Evolutionary conservation across 2,113 vertebrate genomes (phyloP).

Genomic region (Carassius auratus): DNA sequence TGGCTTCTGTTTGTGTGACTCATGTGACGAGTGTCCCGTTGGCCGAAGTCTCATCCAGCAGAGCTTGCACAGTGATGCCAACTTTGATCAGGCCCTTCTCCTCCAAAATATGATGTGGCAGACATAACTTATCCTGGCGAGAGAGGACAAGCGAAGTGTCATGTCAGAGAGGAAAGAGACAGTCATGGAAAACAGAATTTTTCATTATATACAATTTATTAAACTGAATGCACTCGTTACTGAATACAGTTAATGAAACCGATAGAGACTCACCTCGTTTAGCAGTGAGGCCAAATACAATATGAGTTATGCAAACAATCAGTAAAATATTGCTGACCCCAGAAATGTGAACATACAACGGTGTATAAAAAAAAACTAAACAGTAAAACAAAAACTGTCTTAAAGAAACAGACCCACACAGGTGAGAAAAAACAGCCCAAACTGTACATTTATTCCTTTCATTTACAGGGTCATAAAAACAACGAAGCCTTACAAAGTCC

Average conservation of each 20-base stretch:
- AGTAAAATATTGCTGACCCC: neutral
- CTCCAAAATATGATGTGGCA: constrained; percentile 97
- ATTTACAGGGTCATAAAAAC: constrained; percentile 22
- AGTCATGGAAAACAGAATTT: neutral
- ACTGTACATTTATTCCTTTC: constrained; percentile 53
- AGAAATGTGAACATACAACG: neutral
- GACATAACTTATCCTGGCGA: constrained; percentile 90
- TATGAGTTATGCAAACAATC: neutral
- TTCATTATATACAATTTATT: neutral
- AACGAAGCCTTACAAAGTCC: constrained; percentile 29
- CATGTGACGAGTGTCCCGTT: constrained; percentile 81
- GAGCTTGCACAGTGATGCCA: constrained; percentile 86
- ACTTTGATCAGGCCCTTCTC: constrained; percentile 94
- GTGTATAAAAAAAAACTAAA: neutral
- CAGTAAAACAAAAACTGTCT: neutral
- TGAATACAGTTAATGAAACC: neutral
- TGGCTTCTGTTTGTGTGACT: constrained; percentile 51
- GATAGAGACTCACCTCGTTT: constrained; percentile 14
- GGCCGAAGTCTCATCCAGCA: constrained; percentile 81
- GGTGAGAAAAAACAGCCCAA: neutral
- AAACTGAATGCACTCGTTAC: neutral
- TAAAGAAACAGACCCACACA: neutral
- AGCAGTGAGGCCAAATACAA: neutral
- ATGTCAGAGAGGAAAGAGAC: neutral
- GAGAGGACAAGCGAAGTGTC: neutral